Base-by-base conservation (phyloP, 2,797 vertebrate species). In the Philypnodon macrostomus region DNA sequence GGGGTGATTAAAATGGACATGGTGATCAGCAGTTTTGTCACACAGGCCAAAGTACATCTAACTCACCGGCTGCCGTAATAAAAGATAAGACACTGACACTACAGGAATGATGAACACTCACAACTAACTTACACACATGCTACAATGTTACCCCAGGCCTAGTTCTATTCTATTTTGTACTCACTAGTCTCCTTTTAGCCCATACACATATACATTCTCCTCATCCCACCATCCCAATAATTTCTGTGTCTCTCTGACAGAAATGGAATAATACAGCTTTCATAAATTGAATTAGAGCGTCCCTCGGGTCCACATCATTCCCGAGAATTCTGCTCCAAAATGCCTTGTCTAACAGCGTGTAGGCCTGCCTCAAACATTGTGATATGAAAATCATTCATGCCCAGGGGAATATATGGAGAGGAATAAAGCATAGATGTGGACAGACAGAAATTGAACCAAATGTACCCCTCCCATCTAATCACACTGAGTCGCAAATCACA, bases 401-500 rank as follows among this genome's bases (percentile, higher is more conserved):
- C 53, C 45, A 0, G 13, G 53, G 66, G 67, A 41, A 70, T 68
- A 64, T 58, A 60, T 49, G 19, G 33, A 53, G 41, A 52, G 51
- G 36, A 51, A 67, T 51, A 74, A 74, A 78, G 65, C 55, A 77
- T 59, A 63, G 49, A 71, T 67, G 55, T 19, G 31, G 58, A 73
- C 64, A 45, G 60, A 72, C 29, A 62, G 47, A 75, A 80, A 77
- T 71, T 64, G 62, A 79, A 77, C 71, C 63, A 63, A 70, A 77
- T 70, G 65, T 57, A 72, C 39, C 38, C 67, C 77, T 70, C 80
- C 75, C 67, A 69, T 53, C 64, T 77, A 70, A 77, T 79, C 79
- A 77, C 67, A 27, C 61, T 29, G 42, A 53, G 69, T 70, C 73
- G 73, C 83, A 85, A 86, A 87, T 83, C 81, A 85, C 66, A 0